A percentile compares a stretch with the other conserved stretches of the same genome.
Conservation (phyloP, 2,113 vertebrate genomes). For the Cinclus mexicanus region DNA sequence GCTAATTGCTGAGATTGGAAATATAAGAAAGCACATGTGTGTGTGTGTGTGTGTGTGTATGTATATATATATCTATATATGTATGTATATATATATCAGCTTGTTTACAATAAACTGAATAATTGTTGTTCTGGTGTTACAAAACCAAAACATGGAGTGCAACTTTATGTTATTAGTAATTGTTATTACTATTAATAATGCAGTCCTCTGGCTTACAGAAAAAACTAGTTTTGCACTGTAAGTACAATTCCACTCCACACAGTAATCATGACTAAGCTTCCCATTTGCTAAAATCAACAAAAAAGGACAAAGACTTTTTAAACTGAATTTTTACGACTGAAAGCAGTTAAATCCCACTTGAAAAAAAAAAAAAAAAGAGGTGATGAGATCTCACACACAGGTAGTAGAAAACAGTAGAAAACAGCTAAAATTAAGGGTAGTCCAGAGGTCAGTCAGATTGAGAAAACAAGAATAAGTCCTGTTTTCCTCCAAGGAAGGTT, state of each 20-base stretch:
- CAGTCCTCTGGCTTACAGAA: background rate
- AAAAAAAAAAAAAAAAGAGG: background rate
- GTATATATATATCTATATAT: too few relatives aligned
- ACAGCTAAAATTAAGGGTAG: background rate
- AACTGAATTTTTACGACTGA: fast-evolving
- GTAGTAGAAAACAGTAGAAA: background rate
- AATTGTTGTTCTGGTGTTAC: background rate
- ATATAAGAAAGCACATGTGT: background rate
- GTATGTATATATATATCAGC: too few relatives aligned
- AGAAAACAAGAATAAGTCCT: background rate
- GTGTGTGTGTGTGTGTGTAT: too few relatives aligned
- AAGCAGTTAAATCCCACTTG: background rate
- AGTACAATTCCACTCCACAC: background rate
- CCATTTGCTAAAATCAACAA: background rate
- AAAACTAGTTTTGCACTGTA: background rate
- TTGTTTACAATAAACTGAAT: background rate
- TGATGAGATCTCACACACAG: background rate
- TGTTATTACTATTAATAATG: background rate
- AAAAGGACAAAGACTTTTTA: background rate
- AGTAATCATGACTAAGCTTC: background rate
- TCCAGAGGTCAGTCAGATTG: background rate
- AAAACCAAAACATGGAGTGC: background rate
- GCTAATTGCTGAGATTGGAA: background rate
- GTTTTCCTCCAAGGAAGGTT: background rate
- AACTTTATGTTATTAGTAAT: background rate